Base-by-base conservation (phyloP, 2,113 vertebrate species). In the Egretta garzetta region DNA sequence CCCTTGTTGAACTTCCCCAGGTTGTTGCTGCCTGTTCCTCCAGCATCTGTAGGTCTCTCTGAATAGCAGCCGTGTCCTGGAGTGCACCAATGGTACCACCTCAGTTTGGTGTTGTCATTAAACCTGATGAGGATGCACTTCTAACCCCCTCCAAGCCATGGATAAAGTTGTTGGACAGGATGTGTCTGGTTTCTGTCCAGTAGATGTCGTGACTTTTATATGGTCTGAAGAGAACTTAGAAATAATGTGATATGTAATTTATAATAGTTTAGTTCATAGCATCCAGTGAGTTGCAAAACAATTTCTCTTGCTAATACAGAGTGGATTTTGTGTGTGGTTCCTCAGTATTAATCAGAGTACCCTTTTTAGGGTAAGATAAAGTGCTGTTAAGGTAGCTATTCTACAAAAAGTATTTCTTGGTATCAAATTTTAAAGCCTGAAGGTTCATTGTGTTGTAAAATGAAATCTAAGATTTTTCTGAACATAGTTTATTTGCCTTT, bases 251-350 rank as follows among this genome's bases (percentile, higher is more conserved):
- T 83, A 62, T 90, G 75, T 70, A 93, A 71, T 62, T 94, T 80
- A 84, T 55, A 93, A 88, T 90, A 30, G 66, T 80, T 93, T 90
- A 91, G 87, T 86, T 96, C 45, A 80, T 88, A 63, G 83, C 56
- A 93, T 83, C 86, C 71, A 77, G 70, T 68, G 59, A 85, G 80
- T 93, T 83, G 77, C 9, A 68, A 82, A 80, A 80, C 93, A 20
- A 16, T 20, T 63, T 96, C 33, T 91, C 70, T 53, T 88, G 52
- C 47, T 96, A 84, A 94, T 76, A 63, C 28, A 72, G 62, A 56
- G 14, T 91, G 59, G 50, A 85, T 90, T 96, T 96, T 92, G 26
- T 81, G 24, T 92, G 66, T 95, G 55, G 72, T 39, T 89, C 22
- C 47, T 94, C 90, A 93, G 66, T 73, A 39, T 63, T 95, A 74